Evolutionary conservation across 2,113 vertebrate species (phyloP).

Genomic region (Dicerorhinus sumatrensis): DNA sequence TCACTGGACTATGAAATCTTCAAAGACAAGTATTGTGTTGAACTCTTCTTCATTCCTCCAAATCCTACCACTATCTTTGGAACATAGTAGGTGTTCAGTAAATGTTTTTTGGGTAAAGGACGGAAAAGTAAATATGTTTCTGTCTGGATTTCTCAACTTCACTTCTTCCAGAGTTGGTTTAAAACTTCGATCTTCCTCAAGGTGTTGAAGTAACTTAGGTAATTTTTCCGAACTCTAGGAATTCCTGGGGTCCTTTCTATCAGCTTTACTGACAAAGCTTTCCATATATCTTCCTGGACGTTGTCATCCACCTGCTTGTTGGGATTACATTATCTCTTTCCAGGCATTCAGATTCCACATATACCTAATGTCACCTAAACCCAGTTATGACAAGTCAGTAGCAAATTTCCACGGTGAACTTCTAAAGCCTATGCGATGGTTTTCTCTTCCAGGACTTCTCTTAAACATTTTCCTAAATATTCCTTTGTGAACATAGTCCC

Average conservation of each 20-base stretch:
- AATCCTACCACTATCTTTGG: background rate
- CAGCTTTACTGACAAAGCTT: background rate
- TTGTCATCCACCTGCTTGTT: background rate
- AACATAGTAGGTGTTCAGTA: background rate
- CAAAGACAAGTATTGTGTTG: background rate
- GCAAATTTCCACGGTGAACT: background rate
- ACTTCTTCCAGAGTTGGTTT: background rate
- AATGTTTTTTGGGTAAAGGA: background rate
- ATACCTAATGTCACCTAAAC: background rate
- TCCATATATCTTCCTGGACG: background rate
- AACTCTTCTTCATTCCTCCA: background rate
- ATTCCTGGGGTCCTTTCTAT: background rate
- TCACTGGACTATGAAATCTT: background rate
- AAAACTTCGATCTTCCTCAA: background rate
- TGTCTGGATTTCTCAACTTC: background rate
- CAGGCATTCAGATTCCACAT: background rate
- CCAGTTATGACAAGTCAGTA: background rate
- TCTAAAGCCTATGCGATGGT: background rate
- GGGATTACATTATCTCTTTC: background rate
- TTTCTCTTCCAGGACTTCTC: background rate
- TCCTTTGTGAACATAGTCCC: background rate
- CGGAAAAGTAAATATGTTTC: background rate
- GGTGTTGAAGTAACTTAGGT: background rate
- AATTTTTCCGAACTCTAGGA: conserved; percentile 1
- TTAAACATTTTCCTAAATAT: background rate